Base-by-base conservation (phyloP, 2,888 invertebrate genomes). In the Eupithecia abbreviata region DNA sequence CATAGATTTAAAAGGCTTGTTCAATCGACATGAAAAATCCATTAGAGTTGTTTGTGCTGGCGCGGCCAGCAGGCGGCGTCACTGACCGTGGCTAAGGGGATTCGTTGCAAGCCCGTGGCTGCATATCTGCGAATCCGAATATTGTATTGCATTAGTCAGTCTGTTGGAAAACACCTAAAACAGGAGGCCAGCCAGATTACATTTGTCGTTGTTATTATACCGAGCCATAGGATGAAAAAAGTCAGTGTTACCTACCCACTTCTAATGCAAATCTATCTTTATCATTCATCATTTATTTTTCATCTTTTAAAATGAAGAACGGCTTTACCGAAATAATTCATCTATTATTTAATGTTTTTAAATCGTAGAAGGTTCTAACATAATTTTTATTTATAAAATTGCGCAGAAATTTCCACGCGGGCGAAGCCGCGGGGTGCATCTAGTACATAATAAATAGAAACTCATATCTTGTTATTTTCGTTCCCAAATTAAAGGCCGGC, bases 11-110 rank as follows among this genome's bases (percentile, higher is more conserved):
- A 89, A 87, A 87, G 87, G 85, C 85, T 87, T 92, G 92, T 90
- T 92, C 92, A 92, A 93, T 92, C 91, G 93, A 94, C 94, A 94
- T 92, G 94, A 94, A 94, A 94, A 93, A 94, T 91, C 94, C 94
- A 94, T 94, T 94, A 93, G 90, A 90, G 89, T 91, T 91, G 90
- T 91, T 92, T 92, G 90, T 89, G 88, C 88, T 88, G 88, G 89
- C 88, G 84, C 84, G 85, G 87, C 87, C 87, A 85, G 88, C 87
- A 89, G 89, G 89, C 91, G 90, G 86, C 88, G 89, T 84, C 91
- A 91, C 91, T 94, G 93, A 93, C 93, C 94, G 92, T 93, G 87
- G 87, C 85, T 94, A 94, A 95, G 91, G 90, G 93, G 94, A 94
- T 95, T 93, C 92, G 92, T 89, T 89, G 89, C 90, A 88, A 87